Conservation (phyloP, 2,888 invertebrate genomes). For the Artemia sp. region DNA sequence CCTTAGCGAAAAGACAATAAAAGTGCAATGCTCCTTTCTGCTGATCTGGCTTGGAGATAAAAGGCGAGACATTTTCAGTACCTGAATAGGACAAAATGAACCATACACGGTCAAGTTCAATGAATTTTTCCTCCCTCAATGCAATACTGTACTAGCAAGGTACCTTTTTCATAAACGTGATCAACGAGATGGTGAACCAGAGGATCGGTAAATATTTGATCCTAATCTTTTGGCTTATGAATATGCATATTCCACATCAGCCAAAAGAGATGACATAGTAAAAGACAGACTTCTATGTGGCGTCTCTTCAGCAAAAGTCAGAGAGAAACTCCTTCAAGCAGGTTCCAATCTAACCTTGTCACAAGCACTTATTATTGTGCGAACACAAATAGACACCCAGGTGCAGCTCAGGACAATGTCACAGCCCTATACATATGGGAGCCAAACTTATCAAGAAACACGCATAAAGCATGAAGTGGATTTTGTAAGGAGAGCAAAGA, state of each 20-base stretch:
- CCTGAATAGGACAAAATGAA: neutral
- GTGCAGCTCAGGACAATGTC: slow-evolving; percentile 1
- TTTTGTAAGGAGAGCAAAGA: neutral
- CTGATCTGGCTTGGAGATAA: neutral
- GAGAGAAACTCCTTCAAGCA: no score
- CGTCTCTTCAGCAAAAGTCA: no score
- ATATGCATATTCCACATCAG: no score
- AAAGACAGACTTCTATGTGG: no score
- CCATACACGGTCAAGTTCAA: neutral
- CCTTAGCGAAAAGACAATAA: neutral
- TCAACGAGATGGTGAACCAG: neutral
- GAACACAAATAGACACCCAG: neutral
- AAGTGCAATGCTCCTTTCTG: neutral
- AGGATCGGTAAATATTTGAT: neutral
- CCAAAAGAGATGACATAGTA: no score
- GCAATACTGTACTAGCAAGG: neutral
- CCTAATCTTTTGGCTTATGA: no score
- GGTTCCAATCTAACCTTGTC: no score
- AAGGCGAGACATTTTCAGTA: no score
- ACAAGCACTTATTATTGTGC: neutral
- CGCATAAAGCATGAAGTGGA: neutral
- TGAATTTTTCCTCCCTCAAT: neutral
- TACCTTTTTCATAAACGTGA: neutral
- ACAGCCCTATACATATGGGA: neutral
- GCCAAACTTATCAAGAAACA: neutral